Evolutionary conservation across 2,113 vertebrate species (phyloP).

Genomic region (Pseudorasbora parva): DNA sequence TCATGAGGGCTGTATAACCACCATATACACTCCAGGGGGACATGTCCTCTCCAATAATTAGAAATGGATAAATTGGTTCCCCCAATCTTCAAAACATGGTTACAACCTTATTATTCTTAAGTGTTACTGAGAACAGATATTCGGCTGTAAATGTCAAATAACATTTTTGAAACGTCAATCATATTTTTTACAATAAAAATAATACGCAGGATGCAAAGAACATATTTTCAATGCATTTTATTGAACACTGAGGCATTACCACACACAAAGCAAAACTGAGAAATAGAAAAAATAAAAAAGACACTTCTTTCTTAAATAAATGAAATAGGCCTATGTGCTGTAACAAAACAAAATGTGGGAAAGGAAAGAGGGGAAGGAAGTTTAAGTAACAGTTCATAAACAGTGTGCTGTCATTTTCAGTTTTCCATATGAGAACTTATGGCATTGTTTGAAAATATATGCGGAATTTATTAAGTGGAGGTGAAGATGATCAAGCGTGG

Average conservation of each 20-base stretch:
- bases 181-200: background rate
- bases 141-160: background rate
- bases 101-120: too few species aligned
- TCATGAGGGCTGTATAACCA: too few species aligned
- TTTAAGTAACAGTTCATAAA: conserved; percentile 70
- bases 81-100: too few species aligned
- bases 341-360: conserved; percentile 65
- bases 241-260: conserved; percentile 32
- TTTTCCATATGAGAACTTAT: background rate
- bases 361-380: background rate
- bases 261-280: conserved; percentile 39
- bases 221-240: conserved; percentile 35
- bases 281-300: conserved; percentile 39
- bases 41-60: too few species aligned
- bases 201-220: background rate
- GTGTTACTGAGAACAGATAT: too few species aligned
- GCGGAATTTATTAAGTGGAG: background rate
- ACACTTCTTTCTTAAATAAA: conserved; percentile 50
- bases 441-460: background rate
- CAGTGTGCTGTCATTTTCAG: conserved; percentile 34
- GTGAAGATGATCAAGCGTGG: background rate
- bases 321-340: conserved; percentile 52
- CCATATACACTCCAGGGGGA: too few species aligned
- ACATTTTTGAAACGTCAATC: background rate
- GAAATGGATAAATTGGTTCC: too few species aligned